These are phyloP conservation scores for Luperina nickerlii DNA, from an alignment of 2,888 invertebrate species.

Conservation along the genomic window DNA sequence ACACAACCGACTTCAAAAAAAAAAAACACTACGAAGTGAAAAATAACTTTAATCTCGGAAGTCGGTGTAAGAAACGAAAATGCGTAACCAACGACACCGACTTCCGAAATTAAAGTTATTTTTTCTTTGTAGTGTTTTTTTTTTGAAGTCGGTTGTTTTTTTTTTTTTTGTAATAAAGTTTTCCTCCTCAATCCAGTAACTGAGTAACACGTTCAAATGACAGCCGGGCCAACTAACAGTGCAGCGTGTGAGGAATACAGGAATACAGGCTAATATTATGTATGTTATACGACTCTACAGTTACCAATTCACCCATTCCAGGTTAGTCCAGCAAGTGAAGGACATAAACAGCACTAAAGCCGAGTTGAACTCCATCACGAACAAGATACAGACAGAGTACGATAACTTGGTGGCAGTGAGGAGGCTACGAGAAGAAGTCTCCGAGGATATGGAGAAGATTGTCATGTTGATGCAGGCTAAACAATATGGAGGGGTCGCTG, in stretches of 20 bases:
- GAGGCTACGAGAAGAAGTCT: conserved; percentile 93
- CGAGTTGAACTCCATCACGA: conserved; percentile 91
- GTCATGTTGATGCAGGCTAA: conserved; percentile 94
- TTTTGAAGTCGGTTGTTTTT: no score
- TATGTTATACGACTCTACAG: background rate
- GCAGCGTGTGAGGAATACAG: background rate
- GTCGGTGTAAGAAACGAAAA: no score
- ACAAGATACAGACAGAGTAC: conserved; percentile 95
- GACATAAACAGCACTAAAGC: conserved; percentile 91
- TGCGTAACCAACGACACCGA: no score
- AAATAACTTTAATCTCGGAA: no score
- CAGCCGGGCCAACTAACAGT: background rate
- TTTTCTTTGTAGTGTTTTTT: no score
- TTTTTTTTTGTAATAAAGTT: no score
- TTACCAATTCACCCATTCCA: conserved; percentile 70
- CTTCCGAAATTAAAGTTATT: no score
- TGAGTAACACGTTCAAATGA: background rate
- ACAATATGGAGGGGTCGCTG: conserved; percentile 65
- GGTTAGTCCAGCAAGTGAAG: conserved; percentile 95
- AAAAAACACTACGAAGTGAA: no score
- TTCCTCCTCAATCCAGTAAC: background rate
- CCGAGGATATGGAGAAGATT: conserved; percentile 94
- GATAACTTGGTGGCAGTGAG: conserved; percentile 95
- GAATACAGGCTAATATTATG: background rate
- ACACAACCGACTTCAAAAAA: no score